Evolutionary conservation across 2,888 invertebrate species (phyloP), one percentile per base, ranked within the genome.

Genomic region (Amblyteles armatorius): DNA sequence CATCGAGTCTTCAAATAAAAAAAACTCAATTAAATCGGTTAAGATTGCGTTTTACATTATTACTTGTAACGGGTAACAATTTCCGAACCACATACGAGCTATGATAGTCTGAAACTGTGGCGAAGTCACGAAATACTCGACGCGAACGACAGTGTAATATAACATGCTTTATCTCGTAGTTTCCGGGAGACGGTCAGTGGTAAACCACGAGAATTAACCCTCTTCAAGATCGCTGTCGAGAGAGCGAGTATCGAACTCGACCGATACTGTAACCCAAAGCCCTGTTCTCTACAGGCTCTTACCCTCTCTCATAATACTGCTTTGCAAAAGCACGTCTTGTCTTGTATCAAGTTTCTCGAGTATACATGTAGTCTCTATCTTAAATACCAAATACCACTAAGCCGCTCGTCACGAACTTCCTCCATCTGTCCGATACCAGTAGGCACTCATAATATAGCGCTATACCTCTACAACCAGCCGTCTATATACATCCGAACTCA

Each of bases 291-390:
- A 13, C 52, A 60, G 40, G 67, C 72, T 50, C 11, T 16, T 22
- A 40, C 11, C 40, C 52, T 63, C 44, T 52, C 36, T 33, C 72
- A 67, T 80, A 26, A 44, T 57, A 22, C 57, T 57, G 57, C 67
- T 40, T n/a, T 52, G 69, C 50, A 22, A 44, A 72, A 72, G 81
- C 81, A 78, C 52, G 57, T 84, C 72, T 78, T 63, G 11, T 40
- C 72, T 60, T n/a, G 73, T 81, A 84, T 84, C 68, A 72, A 84
- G 77, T 84, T 84, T 60, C 76, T 57, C 3, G 33, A 44, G 16
- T 40, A 68, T 67, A 60, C 29, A 26, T 29, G n/a, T 26, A 57
- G 68, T 69, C 9, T 16, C 44, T 57, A 19, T 57, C 68, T 84
- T 81, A 69, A 81, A 77, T 78, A 73, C 52, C 63, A 44, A 73